Conservation (phyloP, 2,113 vertebrate species). For the Oreochromis tanganicae region DNA sequence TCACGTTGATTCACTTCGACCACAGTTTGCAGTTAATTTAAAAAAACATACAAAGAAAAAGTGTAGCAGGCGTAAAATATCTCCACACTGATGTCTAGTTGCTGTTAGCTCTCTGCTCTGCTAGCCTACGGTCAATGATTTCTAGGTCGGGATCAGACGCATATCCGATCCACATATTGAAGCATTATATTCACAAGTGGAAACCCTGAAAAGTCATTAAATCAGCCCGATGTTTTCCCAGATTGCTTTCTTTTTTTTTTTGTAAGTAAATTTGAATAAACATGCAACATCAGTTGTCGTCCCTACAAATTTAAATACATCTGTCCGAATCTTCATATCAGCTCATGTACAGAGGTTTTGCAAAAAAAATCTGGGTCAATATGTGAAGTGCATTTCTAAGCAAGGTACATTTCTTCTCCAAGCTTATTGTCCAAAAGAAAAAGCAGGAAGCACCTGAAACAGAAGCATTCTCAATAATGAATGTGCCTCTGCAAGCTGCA, state of each 20-base stretch:
- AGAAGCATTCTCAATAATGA: neutral
- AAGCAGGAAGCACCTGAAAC: neutral
- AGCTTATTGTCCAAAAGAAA: neutral
- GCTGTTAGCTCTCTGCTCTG: neutral
- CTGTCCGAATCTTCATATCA: neutral
- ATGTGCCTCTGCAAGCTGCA: neutral
- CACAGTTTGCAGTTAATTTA: neutral
- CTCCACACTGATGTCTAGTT: neutral
- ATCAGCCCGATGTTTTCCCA: neutral
- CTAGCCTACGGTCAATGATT: accelerated
- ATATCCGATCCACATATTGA: neutral
- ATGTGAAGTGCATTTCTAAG: neutral
- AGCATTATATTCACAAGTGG: accelerated
- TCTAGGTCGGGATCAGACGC: neutral
- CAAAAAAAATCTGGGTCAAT: neutral
- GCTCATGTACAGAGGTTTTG: neutral
- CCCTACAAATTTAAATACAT: neutral
- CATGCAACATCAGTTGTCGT: neutral
- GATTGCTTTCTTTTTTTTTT: neutral
- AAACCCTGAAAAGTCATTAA: neutral
- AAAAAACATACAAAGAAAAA: neutral
- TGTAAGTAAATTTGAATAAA: neutral
- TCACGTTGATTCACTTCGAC: neutral
- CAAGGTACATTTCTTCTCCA: neutral
- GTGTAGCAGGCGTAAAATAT: neutral